phyloP scores from a whole-genome alignment of 2,113 vertebrate species.

The Thryonomys swinderianus region DNA sequence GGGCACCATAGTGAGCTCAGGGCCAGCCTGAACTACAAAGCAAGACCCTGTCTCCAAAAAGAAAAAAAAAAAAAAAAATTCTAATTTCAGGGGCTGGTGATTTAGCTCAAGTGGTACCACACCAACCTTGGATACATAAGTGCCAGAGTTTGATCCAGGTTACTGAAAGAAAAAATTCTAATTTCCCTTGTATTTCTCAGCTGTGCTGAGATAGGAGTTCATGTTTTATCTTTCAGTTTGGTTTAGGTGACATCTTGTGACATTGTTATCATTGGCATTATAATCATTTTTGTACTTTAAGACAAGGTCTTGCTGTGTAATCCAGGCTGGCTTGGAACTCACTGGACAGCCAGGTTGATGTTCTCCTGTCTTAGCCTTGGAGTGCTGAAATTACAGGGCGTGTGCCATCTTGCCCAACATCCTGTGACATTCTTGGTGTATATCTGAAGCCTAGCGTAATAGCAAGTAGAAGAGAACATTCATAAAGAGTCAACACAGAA shows the following conservation, averaged over 20 bases:
- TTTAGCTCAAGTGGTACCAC: too few relatives aligned
- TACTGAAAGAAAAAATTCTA: constrained; percentile 20
- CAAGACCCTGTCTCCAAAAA: too few relatives aligned
- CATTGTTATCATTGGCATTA: background rate
- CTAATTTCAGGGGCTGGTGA: too few relatives aligned
- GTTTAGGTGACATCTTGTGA: constrained; percentile 6
- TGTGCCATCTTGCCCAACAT: background rate
- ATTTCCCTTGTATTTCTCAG: constrained; percentile 37
- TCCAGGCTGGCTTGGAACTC: background rate
- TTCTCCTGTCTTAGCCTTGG: background rate
- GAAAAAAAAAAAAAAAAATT: too few relatives aligned
- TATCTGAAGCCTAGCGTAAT: background rate
- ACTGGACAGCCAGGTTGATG: background rate
- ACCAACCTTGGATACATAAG: too few relatives aligned
- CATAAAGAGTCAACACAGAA: background rate
- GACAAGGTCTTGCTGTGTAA: background rate
- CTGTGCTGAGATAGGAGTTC: constrained; percentile 11
- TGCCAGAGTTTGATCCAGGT: too few relatives aligned
- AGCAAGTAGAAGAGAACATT: background rate
- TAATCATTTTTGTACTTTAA: background rate
- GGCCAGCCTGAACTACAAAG: too few relatives aligned
- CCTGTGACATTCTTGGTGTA: background rate
- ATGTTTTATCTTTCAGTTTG: constrained; percentile 38
- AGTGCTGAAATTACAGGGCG: background rate
- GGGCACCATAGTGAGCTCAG: too few relatives aligned